Evolutionary conservation across 2,797 vertebrate species (phyloP).

Genomic region (Sebastes matsubarae): DNA sequence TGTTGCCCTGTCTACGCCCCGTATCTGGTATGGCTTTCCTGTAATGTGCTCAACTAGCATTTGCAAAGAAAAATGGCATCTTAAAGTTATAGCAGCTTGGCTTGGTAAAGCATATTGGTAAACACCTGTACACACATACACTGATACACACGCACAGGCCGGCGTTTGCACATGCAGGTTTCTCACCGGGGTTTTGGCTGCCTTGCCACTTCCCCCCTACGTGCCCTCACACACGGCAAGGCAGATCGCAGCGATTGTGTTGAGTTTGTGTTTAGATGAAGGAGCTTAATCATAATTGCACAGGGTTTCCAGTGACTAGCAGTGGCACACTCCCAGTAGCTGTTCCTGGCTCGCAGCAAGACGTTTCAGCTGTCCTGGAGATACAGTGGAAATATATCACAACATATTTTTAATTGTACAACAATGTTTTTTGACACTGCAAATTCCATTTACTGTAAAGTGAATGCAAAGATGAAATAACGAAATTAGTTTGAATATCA

Average conservation of each 20-base stretch:
- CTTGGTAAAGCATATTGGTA: slow-evolving; percentile 13
- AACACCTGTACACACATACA: slow-evolving; percentile 1
- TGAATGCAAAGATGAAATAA: background rate
- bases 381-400: background rate
- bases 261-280: slow-evolving; percentile 74
- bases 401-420: background rate
- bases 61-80: slow-evolving; percentile 4
- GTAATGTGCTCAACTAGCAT: slow-evolving; percentile 10
- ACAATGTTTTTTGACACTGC: background rate
- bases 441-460: background rate
- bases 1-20: slow-evolving; percentile 22
- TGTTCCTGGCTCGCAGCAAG: slow-evolving; percentile 5
- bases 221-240: slow-evolving; percentile 61
- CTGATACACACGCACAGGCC: background rate
- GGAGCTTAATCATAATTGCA: slow-evolving; percentile 61
- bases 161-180: slow-evolving; percentile 24
- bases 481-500: no score
- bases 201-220: slow-evolving; percentile 52
- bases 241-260: slow-evolving; percentile 65
- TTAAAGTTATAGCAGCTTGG: slow-evolving; percentile 3
- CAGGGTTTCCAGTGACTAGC: slow-evolving; percentile 45
- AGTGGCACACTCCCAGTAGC: background rate
- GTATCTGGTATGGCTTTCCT: slow-evolving; percentile 30
- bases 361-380: background rate
- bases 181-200: slow-evolving; percentile 40